Percentiles rank a stretch among this genome's conserved stretches.
Conservation (phyloP, 2,888 invertebrate species). For the Hetaerina titia region DNA sequence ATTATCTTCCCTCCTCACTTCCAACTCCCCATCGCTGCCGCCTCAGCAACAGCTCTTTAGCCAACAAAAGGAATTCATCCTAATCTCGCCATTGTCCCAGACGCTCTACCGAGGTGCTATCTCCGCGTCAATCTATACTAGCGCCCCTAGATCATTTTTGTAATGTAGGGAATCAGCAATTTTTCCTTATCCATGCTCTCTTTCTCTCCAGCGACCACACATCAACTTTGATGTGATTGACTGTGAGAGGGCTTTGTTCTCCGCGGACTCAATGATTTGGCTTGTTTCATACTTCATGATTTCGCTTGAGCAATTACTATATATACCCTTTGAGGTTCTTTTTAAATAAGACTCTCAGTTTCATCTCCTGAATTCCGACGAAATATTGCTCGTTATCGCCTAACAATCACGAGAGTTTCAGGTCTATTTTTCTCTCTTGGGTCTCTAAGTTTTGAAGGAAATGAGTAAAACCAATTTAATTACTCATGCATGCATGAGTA, state of each 20-base stretch:
- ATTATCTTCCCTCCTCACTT: neutral
- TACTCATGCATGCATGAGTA: too few species aligned
- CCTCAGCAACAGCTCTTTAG: constrained; percentile 22
- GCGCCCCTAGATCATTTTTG: neutral
- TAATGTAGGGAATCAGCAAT: neutral
- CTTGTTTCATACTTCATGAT: too few species aligned
- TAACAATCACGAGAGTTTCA: too few species aligned
- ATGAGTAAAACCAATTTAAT: too few species aligned
- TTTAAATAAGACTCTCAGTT: too few species aligned
- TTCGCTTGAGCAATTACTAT: too few species aligned
- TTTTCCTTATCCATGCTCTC: neutral
- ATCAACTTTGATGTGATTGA: neutral
- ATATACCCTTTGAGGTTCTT: too few species aligned
- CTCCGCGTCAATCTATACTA: neutral
- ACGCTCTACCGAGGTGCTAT: neutral
- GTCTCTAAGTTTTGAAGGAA: too few species aligned
- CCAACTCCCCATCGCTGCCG: neutral
- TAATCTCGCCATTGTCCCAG: constrained; percentile 22
- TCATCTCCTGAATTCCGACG: too few species aligned
- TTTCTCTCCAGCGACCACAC: neutral
- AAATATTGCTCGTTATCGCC: too few species aligned
- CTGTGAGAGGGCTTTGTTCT: neutral
- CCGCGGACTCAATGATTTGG: too few species aligned
- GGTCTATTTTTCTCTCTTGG: too few species aligned
- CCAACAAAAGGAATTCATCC: constrained; percentile 27